Base-by-base conservation (phyloP, 2,888 invertebrate species). In the Eristalis tenax region DNA sequence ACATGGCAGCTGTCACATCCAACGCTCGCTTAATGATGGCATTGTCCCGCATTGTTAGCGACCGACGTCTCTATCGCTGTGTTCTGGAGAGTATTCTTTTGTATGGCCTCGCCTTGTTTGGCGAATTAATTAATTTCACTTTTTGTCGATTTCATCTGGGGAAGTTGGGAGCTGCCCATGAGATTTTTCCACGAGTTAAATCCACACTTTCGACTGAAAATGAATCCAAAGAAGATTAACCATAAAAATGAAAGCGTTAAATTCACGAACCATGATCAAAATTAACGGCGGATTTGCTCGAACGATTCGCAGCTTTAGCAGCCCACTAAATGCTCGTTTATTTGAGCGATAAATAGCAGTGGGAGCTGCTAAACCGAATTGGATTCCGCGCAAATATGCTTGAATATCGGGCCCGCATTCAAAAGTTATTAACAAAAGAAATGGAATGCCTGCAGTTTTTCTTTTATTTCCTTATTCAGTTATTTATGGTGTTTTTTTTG, bases 371-470 rank as follows among this genome's bases (percentile, higher is more conserved):
- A 43, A 43, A 8, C 43, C 43, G n/a, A 43, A 38, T 38, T 38
- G 13, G 13, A 38, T 38, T 38, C 38, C 5, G 43, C 43, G 50
- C 43, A 43, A 43, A 43, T 43, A 43, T 43, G n/a, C 18, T 50
- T 18, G 18, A 50, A 50, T 50, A 50, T 50, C 50, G 18, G n/a
- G n/a, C 71, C 26, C 61, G 73, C 79, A 80, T 73, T 64, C 70
- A 78, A 63, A 77, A 77, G 69, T 77, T 77, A 63, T 77, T 69
- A 70, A 78, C 70, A 70, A 77, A 70, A 71, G 57, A 50, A 73
- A 79, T 23, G 18, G 50, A 35, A 66, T 26, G 57, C 43, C 70
- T 64, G 50, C 50, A 28, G 43, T 77, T 26, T 43, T 26, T 64
- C 32, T 43, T 61, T 35, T 77, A 13, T 43, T 18, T 56, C 32